A percentile compares a stretch with the other conserved stretches of the same genome.
These are phyloP conservation scores for Lysiphlebus fabarum DNA, from an alignment of 1,140 invertebrate genomes.

Conservation along the genomic window DNA sequence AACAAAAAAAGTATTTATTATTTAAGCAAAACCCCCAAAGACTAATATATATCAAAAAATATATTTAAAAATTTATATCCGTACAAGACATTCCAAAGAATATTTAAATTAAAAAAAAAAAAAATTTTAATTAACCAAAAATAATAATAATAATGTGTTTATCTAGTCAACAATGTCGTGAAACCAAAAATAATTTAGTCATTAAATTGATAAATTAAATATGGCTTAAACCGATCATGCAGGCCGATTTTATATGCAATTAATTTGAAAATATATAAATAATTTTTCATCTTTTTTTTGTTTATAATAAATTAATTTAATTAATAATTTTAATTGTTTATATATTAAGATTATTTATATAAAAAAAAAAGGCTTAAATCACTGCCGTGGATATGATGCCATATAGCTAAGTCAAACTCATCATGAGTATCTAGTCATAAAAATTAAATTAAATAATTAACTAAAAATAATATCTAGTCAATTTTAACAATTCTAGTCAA, in stretches of 20 bases:
- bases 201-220: not conserved
- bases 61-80: not conserved
- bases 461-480: not conserved
- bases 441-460: too few species aligned
- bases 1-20: too few species aligned
- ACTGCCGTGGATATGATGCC: conserved; percentile 26
- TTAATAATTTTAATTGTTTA: not conserved
- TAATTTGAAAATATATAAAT: too few species aligned
- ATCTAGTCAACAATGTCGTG: not conserved
- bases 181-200: conserved; percentile 4
- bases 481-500: conserved; percentile 11
- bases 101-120: not conserved
- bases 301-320: not conserved
- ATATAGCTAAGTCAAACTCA: not conserved
- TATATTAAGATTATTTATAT: not conserved
- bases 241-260: conserved; percentile 24
- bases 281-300: too few species aligned
- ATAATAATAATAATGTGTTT: not conserved
- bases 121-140: not conserved
- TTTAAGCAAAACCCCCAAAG: too few species aligned
- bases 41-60: not conserved
- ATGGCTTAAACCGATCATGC: conserved; percentile 4
- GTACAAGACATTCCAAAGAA: not conserved
- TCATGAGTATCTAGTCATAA: not conserved
- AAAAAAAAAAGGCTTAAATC: conserved; percentile 19